phyloP scores from a whole-genome alignment of 23 tunicate species.

The Styela clava region DNA sequence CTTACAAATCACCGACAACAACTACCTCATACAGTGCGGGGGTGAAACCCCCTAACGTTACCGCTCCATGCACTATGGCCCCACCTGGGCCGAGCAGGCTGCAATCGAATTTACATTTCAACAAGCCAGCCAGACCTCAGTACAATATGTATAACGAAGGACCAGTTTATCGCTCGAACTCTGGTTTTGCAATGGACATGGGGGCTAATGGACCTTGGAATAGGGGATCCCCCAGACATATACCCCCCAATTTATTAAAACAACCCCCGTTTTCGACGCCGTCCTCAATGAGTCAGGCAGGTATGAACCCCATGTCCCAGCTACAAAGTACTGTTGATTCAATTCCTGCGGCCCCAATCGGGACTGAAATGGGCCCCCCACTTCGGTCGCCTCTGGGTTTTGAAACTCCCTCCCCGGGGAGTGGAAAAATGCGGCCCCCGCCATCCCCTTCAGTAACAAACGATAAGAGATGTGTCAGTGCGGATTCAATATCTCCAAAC shows the following conservation, averaged over 20 bases:
- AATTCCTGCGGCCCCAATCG: constrained; percentile 49
- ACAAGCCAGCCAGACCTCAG: background rate
- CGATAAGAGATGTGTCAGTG: constrained; percentile 75
- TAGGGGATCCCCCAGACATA: constrained; percentile 25
- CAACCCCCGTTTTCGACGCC: background rate
- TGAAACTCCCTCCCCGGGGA: constrained; percentile 22
- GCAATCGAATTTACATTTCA: constrained; percentile 4
- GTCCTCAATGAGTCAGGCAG: background rate
- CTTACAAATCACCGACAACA: constrained; percentile 55
- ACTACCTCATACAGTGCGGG: constrained; percentile 72
- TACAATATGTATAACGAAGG: background rate
- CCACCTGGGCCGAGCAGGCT: constrained; percentile 7
- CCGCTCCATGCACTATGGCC: constrained; percentile 1
- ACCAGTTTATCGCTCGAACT: background rate
- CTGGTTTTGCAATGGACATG: background rate
- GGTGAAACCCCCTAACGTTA: constrained; percentile 27
- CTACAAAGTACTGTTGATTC: constrained; percentile 84
- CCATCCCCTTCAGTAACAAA: constrained; percentile 46
- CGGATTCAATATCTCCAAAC: constrained; percentile 38
- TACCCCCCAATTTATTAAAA: constrained; percentile 25
- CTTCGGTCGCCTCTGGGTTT: constrained; percentile 27
- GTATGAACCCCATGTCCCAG: constrained; percentile 75
- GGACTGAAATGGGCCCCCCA: constrained; percentile 48
- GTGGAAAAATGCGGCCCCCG: constrained; percentile 60
- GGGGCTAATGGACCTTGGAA: constrained; percentile 12